Conservation (phyloP, 2,113 vertebrate species). For the Indicator maculatus region DNA sequence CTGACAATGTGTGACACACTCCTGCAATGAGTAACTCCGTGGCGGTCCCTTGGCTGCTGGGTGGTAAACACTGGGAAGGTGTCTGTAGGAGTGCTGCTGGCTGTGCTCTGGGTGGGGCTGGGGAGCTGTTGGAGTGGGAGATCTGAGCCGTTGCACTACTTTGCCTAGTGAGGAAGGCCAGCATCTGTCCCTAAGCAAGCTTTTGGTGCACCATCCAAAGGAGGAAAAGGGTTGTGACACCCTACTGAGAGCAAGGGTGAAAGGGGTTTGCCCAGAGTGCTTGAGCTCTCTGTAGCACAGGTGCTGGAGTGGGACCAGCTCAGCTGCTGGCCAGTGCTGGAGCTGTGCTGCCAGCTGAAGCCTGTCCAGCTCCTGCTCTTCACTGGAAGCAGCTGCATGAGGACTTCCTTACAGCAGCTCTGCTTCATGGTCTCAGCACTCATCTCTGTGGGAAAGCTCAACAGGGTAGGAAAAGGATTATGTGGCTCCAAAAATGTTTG, state of each 20-base stretch:
- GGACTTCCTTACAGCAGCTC: background rate
- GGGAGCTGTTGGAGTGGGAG: background rate
- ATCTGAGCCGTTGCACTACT: background rate
- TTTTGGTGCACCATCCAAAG: background rate
- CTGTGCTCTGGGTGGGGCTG: background rate
- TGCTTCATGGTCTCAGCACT: fast-evolving
- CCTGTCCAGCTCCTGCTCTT: background rate
- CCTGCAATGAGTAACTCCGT: background rate
- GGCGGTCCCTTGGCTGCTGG: background rate
- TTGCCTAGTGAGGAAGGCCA: background rate
- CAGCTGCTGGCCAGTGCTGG: background rate
- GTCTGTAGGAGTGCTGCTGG: fast-evolving
- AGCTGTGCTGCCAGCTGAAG: background rate
- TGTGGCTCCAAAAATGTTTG: background rate
- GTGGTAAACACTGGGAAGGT: fast-evolving
- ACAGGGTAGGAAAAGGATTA: background rate
- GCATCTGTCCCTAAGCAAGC: background rate
- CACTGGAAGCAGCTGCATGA: fast-evolving
- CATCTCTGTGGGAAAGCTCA: background rate
- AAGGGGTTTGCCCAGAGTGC: background rate
- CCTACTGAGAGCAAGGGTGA: background rate
- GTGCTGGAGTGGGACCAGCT: background rate
- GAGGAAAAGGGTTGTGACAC: background rate
- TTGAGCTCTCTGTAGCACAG: fast-evolving
- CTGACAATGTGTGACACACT: background rate